Evolutionary conservation across 2,888 invertebrate species (phyloP).

Genomic region (Xanthorhoe designata): DNA sequence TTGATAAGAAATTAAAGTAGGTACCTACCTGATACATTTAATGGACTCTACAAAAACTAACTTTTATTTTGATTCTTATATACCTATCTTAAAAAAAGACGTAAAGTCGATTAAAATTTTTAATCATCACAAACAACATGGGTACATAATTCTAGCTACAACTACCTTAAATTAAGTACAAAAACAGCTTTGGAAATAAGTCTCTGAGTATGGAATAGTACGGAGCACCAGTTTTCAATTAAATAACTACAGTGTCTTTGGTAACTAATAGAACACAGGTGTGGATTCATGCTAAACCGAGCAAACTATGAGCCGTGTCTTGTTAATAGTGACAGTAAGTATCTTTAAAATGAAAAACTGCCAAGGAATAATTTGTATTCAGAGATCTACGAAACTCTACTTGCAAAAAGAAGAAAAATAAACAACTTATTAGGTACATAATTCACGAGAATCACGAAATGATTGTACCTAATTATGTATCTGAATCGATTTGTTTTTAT

Average conservation of each 20-base stretch:
- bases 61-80: too few species aligned
- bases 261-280: conserved; percentile 15
- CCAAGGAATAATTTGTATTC: too few species aligned
- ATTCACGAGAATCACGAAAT: too few species aligned
- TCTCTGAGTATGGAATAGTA: conserved; percentile 8
- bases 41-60: too few species aligned
- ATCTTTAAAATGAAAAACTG: too few species aligned
- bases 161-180: conserved; percentile 16
- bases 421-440: too few species aligned
- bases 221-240: conserved; percentile 3
- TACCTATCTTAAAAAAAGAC: background rate
- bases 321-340: background rate
- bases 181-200: conserved; percentile 19
- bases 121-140: conserved; percentile 10
- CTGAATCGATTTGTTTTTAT: too few species aligned
- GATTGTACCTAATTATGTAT: too few species aligned
- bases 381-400: too few species aligned
- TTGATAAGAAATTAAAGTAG: background rate
- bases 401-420: too few species aligned
- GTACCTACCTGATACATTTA: too few species aligned
- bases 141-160: background rate
- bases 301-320: background rate
- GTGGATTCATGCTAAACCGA: conserved; percentile 11
- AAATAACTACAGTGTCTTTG: conserved; percentile 24
- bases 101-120: background rate